Base-by-base conservation (phyloP, 92 coral and sea anemone species). In the Palythoa heliodiscus region DNA sequence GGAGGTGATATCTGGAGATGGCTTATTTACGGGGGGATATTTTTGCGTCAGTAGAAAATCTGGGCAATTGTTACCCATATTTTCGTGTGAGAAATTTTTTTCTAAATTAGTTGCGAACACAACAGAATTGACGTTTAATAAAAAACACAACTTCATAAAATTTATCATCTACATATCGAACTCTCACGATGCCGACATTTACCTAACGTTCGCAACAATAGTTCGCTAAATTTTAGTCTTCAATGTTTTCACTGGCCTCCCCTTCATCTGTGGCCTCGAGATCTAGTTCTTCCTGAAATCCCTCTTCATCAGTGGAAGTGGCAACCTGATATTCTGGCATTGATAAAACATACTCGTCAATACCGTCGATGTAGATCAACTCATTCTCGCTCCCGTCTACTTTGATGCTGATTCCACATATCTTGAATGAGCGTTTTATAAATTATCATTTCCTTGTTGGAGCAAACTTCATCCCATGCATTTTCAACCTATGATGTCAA, bases 391-490 rank as follows among this genome's bases (percentile, higher is more conserved):
- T 55, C 16, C 84, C 88, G 53, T 76, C 84, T 19, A 12, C 75
- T 6, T 86, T 86, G 52, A 64, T 74, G n/a, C n/a, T 76, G 23
- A 61, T 86, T 19, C 84, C 84, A 76, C 77, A 76, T 39, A 66
- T 86, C 79, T 61, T 78, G 84, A 76, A 86, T 61, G 84, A 86
- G 75, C 77, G 77, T 63, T 74, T 57, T 37, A 29, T 43, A 7
- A 43, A 58, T 20, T 71, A 84, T 29, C 35, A 29, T 84, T 71
- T 43, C 88, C 61, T 75, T 75, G 53, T 86, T 86, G 63, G 73
- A 64, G 77, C 75, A 76, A 76, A 76, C 48, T 70, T 86, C 64
- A 75, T 86, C 84, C 88, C 76, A 86, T 78, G 61, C 77, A 60
- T 86, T 86, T 77, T 63, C 75, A 76, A 76, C 76, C 82, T 84